Evolutionary conservation across 1,140 invertebrate genomes (phyloP).

Genomic region (Meloidogyne hapla): DNA sequence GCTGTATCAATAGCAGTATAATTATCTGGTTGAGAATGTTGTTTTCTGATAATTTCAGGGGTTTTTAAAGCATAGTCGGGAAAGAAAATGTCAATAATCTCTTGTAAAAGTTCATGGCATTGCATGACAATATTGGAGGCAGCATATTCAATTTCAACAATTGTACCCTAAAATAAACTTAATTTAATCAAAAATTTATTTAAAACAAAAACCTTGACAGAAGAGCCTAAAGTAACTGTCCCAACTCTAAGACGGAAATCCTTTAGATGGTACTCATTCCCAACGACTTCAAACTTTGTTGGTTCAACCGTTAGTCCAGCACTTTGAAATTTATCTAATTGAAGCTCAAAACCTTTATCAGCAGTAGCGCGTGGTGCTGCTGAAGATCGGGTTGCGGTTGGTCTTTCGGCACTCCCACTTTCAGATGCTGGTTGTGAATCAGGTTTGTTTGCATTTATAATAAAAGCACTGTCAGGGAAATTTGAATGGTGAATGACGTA

Average conservation of each 20-base stretch:
- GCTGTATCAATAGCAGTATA: conserved; percentile 46
- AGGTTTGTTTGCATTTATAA: conserved; percentile 27
- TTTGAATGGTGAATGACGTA: conserved; percentile 47
- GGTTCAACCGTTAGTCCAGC: conserved; percentile 40
- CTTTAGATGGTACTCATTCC: conserved; percentile 44
- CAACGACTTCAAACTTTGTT: conserved; percentile 39
- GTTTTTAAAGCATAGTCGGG: background rate
- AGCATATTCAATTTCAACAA: conserved; percentile 48
- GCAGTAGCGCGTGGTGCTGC: conserved; percentile 37
- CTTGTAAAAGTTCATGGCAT: conserved; percentile 28
- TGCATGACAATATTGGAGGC: conserved; percentile 42
- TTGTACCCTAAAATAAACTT: conserved; percentile 35
- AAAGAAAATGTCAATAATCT: conserved; percentile 43
- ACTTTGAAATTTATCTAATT: conserved; percentile 42
- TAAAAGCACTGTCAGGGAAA: conserved; percentile 43
- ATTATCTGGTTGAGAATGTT: conserved; percentile 32
- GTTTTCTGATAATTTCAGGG: conserved; percentile 31
- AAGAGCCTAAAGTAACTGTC: conserved; percentile 35
- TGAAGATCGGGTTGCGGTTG: conserved; percentile 1
- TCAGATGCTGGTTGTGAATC: background rate
- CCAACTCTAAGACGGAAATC: conserved; percentile 49
- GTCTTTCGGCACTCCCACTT: background rate
- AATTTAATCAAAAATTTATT: background rate
- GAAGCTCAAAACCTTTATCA: conserved; percentile 47
- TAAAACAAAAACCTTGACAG: conserved; percentile 39